Base-by-base conservation (phyloP, 2,797 vertebrate species). In the Garrulus glandarius region DNA sequence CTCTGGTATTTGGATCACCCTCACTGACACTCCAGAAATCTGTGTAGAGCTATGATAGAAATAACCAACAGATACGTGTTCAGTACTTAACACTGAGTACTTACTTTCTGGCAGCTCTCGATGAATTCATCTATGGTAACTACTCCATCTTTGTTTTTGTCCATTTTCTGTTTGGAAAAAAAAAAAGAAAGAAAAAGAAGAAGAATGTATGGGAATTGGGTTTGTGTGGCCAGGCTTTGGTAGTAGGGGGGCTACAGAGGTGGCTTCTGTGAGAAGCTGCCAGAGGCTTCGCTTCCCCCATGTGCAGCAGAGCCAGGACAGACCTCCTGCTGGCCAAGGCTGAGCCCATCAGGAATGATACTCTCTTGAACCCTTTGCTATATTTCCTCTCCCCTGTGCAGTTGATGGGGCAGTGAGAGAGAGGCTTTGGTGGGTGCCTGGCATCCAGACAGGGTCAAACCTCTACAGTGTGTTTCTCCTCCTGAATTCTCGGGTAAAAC, bases 101-200 rank as follows among this genome's bases (percentile, higher is more conserved):
- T 99, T 98, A 99, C 99, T 94, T 99, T 99, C 98, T 99, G 99
- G 98, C 99, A 99, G 95, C 99, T 99, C 98, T 99, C 99, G 44
- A 99, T 99, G 98, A 99, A 99, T 97, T 99, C 99, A 4, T 99
- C 99, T 97, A 99, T 99, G 98, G 99, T 99, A 77, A 99, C 99
- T 69, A 99, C 99, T 11, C 99, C 99, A 60, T 99, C 99, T 98
- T 99, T 99, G 96, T 99, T 99, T 98, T 99, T 99, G 98, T 99
- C 99, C 99, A 99, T 99, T 98, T 99, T 99, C 99, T 99, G 98
- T 93, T 97, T 8, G 89, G 56, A 91, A 95, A 94, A 20, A 71
- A 20, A 89, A 60, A 89, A 95, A 93, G 55, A 20, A 37, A 37
- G 37, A 64, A 21, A 86, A 65, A 87, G 95, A 88, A 13, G 21